Conservation (phyloP, 2,113 vertebrate genomes). For the Hippocampus guttulatus region DNA sequence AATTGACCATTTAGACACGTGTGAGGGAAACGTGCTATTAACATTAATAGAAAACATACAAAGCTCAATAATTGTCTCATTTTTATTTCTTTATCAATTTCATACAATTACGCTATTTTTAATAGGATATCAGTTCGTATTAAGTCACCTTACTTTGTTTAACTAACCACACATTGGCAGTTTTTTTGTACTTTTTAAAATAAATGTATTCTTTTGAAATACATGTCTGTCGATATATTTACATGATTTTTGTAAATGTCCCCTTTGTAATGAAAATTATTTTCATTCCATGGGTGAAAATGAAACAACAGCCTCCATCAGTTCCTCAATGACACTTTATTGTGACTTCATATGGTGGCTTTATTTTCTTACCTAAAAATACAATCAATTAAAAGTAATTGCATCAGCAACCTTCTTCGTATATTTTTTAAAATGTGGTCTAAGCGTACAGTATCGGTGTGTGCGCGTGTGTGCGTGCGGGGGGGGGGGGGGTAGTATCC, state of each 20-base stretch:
- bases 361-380: background rate
- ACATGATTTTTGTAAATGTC: too few relatives aligned
- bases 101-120: background rate
- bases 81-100: background rate
- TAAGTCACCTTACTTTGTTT: too few relatives aligned
- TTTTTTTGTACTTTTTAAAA: background rate
- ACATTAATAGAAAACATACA: background rate
- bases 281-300: too few relatives aligned
- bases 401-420: background rate
- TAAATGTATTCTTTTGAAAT: background rate
- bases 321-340: too few relatives aligned
- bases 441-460: background rate
- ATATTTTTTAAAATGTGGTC: background rate
- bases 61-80: background rate
- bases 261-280: too few relatives aligned
- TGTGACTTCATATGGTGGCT: background rate
- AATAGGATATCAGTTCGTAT: background rate
- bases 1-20: background rate
- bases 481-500: too few relatives aligned
- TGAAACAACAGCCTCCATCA: too few relatives aligned
- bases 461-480: too few relatives aligned
- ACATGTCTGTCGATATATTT: too few relatives aligned
- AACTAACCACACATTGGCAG: too few relatives aligned
- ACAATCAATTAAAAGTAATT: background rate
- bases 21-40: background rate